Conservation (phyloP, 2,888 invertebrate species). For the Cancer borealis region DNA sequence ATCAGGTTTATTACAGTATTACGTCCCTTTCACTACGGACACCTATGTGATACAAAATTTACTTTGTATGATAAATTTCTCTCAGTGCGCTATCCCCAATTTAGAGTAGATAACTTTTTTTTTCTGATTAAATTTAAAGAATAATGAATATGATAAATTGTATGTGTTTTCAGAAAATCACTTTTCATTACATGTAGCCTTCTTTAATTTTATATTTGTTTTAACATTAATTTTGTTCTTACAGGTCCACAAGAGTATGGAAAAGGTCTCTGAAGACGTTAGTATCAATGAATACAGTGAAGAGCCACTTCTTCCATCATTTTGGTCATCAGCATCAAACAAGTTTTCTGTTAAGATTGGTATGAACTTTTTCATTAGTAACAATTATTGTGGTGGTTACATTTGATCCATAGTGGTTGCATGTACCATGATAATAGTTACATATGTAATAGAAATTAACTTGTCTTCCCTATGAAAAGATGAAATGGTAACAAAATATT, state of each 20-base stretch:
- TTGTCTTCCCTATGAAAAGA: neutral
- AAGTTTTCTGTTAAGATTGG: neutral
- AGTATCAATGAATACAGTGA: slow-evolving; percentile 47
- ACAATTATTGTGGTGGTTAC: neutral
- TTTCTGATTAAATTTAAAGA: too few relatives aligned
- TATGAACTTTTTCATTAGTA: neutral
- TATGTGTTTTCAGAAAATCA: too few relatives aligned
- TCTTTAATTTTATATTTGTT: too few relatives aligned
- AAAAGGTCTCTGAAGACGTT: neutral
- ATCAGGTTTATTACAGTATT: too few relatives aligned
- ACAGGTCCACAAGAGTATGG: neutral
- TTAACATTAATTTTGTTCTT: neutral
- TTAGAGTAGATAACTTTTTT: too few relatives aligned
- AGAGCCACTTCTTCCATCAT: slow-evolving; percentile 30
- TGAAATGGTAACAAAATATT: neutral
- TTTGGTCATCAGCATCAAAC: neutral
- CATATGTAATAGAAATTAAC: neutral
- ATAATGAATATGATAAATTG: too few relatives aligned
- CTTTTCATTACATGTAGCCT: too few relatives aligned
- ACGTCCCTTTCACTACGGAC: too few relatives aligned
- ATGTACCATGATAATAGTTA: neutral
- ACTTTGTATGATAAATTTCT: too few relatives aligned
- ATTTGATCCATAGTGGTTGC: neutral
- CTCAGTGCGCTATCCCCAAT: too few relatives aligned
- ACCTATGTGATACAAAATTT: too few relatives aligned